Conservation (phyloP, 1,140 invertebrate genomes). For the Tenebrio molitor region DNA sequence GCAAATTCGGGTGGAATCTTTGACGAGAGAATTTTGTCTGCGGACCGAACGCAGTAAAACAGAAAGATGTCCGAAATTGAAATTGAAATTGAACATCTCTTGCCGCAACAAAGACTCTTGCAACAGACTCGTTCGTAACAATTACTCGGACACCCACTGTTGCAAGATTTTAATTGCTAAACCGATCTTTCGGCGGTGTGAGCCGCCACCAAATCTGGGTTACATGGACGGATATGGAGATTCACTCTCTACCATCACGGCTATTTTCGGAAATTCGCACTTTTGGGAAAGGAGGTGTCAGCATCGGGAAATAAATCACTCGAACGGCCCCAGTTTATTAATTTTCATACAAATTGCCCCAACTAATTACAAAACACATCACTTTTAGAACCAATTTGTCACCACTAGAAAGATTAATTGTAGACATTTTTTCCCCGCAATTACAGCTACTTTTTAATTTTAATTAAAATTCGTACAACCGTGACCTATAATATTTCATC, state of each 20-base stretch:
- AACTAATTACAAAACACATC: conserved; percentile 31
- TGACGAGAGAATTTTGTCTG: conserved; percentile 18
- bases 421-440: conserved; percentile 32
- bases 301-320: too few relatives aligned
- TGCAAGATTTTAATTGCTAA: conserved; percentile 37
- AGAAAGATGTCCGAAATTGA: conserved; percentile 20
- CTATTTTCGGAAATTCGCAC: conserved; percentile 22
- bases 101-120: conserved; percentile 5
- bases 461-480: conserved; percentile 36
- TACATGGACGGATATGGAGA: conserved; percentile 41
- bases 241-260: conserved; percentile 37
- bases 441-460: conserved; percentile 32
- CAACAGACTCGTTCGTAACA: conserved; percentile 5
- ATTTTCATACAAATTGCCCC: not conserved
- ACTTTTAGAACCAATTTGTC: conserved; percentile 27
- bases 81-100: not conserved
- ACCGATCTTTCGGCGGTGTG: conserved; percentile 21
- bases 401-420: conserved; percentile 32
- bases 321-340: not conserved
- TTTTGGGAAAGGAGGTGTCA: too few relatives aligned
- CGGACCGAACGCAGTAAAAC: too few relatives aligned
- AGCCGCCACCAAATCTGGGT: conserved; percentile 24
- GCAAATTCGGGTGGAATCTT: conserved; percentile 30
- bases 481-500: conserved; percentile 32
- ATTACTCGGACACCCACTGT: conserved; percentile 29